Conservation (phyloP, 1,140 invertebrate species). For the Thaumetopoea pityocampa region DNA sequence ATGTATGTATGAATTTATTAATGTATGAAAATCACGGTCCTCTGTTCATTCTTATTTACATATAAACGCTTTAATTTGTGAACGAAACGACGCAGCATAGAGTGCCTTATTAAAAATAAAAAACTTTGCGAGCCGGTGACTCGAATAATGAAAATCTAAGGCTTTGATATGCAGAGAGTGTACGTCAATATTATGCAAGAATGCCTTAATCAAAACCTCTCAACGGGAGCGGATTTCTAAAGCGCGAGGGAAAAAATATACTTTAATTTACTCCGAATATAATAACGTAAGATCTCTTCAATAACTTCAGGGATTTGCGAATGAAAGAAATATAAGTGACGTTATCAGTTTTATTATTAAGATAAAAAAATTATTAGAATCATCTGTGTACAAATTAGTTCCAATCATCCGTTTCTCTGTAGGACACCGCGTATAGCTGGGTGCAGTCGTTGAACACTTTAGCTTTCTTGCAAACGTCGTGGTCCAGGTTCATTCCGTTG, state of each 20-base stretch:
- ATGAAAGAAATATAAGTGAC: slow-evolving; percentile 4
- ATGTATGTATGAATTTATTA: too few relatives aligned
- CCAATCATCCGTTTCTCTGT: slow-evolving; percentile 38
- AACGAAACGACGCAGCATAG: too few relatives aligned
- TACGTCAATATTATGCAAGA: slow-evolving; percentile 14
- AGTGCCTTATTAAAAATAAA: slow-evolving; percentile 3
- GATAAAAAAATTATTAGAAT: slow-evolving; percentile 6
- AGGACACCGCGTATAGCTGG: slow-evolving; percentile 62
- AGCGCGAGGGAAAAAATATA: slow-evolving; percentile 3
- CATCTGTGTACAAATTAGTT: slow-evolving; percentile 3
- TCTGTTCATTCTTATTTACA: too few relatives aligned
- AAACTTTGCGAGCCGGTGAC: slow-evolving; percentile 5
- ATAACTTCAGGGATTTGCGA: background rate
- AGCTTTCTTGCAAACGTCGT: slow-evolving; percentile 64
- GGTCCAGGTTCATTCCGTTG: slow-evolving; percentile 60
- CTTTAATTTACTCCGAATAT: slow-evolving; percentile 6
- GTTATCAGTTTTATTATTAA: slow-evolving; percentile 19
- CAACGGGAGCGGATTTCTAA: slow-evolving; percentile 2
- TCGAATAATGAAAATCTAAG: slow-evolving; percentile 12
- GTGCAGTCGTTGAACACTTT: slow-evolving; percentile 69
- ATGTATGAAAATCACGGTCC: too few relatives aligned
- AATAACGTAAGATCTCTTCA: slow-evolving; percentile 1
- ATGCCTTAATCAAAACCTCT: slow-evolving; percentile 10
- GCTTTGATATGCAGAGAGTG: slow-evolving; percentile 20
- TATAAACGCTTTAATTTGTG: too few relatives aligned